Conservation (phyloP, 1,140 invertebrate species). For the Penaeus vannamei region DNA sequence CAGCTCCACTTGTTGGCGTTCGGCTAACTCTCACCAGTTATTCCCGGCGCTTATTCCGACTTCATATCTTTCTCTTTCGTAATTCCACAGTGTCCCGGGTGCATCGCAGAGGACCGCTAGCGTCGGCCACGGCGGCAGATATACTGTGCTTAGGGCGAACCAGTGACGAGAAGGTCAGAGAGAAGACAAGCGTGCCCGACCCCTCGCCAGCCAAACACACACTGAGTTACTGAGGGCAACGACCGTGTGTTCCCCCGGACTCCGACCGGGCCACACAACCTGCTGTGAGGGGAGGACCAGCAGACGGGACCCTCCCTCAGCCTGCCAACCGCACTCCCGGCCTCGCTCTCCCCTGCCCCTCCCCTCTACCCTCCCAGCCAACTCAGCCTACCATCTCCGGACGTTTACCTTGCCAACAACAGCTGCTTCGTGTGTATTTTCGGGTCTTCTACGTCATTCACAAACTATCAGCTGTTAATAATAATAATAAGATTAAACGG, state of each 20-base stretch:
- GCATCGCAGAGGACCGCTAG: neutral
- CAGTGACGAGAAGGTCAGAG: constrained; percentile 37
- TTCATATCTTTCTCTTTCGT: neutral
- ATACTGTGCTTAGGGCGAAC: neutral
- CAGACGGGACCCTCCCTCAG: constrained; percentile 4
- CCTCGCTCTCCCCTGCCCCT: neutral
- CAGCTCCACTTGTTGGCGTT: too few species aligned
- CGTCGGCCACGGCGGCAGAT: neutral
- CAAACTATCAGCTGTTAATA: too few species aligned
- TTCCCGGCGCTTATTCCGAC: too few species aligned
- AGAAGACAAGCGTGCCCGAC: constrained; percentile 53
- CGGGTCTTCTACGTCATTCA: too few species aligned
- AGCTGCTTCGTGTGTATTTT: too few species aligned
- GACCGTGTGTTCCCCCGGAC: constrained; percentile 33
- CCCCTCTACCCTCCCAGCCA: too few species aligned
- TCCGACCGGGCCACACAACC: constrained; percentile 29
- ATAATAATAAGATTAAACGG: too few species aligned
- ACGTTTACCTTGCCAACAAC: too few species aligned
- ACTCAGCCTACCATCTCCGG: too few species aligned
- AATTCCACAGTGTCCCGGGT: neutral
- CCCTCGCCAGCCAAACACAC: constrained; percentile 55
- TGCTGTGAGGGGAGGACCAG: constrained; percentile 47
- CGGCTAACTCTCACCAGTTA: too few species aligned
- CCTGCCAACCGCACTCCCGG: constrained; percentile 3
- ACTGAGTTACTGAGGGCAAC: constrained; percentile 64